Evolutionary conservation across 2,113 vertebrate genomes (phyloP).

Genomic region (Rhinichthys klamathensis): DNA sequence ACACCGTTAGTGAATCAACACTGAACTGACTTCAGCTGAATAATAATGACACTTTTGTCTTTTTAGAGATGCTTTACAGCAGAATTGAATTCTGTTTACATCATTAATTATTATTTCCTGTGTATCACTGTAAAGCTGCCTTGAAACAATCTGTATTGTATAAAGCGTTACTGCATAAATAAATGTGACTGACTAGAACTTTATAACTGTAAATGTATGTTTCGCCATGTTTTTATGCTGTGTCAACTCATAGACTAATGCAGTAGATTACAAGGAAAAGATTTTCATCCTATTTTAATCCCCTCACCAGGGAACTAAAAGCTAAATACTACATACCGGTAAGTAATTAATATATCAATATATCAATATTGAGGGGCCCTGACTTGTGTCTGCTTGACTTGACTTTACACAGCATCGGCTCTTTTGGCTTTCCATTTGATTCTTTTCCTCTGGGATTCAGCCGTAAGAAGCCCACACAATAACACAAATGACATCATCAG

Average conservation of each 20-base stretch:
- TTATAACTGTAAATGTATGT: conserved; percentile 19
- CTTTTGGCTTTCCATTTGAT: conserved; percentile 41
- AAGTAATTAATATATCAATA: neutral
- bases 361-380: neutral
- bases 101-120: no score
- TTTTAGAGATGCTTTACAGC: no score
- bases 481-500: conserved; percentile 73
- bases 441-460: conserved; percentile 36
- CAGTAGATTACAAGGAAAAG: neutral
- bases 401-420: conserved; percentile 37
- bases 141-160: no score
- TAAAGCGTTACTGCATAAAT: no score
- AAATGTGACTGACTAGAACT: neutral
- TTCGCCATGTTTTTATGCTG: neutral
- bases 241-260: neutral
- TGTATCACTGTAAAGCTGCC: no score
- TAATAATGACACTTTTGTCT: no score
- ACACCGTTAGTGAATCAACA: no score
- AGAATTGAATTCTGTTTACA: no score
- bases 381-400: conserved; percentile 36
- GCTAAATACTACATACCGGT: neutral
- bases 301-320: neutral
- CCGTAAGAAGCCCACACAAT: conserved; percentile 52
- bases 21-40: no score
- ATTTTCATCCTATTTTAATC: neutral